Evolutionary conservation across 1,140 invertebrate genomes (phyloP).

Genomic region (Temnothorax nylanderi): DNA sequence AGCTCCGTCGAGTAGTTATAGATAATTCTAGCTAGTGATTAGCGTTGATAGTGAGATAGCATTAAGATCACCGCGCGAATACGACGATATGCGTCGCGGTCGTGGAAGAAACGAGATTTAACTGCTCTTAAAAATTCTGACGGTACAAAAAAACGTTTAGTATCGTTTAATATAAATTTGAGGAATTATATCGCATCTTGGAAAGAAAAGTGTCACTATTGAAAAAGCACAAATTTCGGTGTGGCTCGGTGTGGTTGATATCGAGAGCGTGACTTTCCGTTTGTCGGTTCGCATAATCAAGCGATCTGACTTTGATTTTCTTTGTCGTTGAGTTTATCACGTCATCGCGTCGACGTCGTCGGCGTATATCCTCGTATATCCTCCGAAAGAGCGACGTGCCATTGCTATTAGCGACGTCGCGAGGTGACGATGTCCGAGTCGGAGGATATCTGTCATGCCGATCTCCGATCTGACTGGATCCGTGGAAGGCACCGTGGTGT

Average conservation of each 20-base stretch:
- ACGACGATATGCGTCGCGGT: background rate
- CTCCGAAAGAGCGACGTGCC: background rate
- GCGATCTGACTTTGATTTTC: background rate
- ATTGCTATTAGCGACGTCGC: background rate
- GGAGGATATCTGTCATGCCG: background rate
- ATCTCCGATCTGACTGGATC: background rate
- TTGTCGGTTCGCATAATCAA: background rate
- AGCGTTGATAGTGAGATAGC: background rate
- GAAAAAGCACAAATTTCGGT: too few species aligned
- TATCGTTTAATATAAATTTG: background rate
- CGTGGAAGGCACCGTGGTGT: conserved; percentile 31
- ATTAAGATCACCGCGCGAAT: background rate
- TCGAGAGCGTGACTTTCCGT: background rate
- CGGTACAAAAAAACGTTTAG: background rate
- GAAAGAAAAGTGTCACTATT: background rate
- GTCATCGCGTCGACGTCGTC: background rate
- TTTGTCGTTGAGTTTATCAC: background rate
- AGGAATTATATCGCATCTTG: background rate
- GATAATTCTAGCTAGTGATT: conserved; percentile 33
- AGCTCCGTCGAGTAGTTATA: conserved; percentile 8
- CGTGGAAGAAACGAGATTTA: background rate
- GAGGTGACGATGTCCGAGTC: background rate
- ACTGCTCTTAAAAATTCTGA: background rate
- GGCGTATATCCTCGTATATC: background rate
- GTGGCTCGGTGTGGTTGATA: background rate